Evolutionary conservation across 1,140 invertebrate species (phyloP).

Genomic region (Lucilia sericata): DNA sequence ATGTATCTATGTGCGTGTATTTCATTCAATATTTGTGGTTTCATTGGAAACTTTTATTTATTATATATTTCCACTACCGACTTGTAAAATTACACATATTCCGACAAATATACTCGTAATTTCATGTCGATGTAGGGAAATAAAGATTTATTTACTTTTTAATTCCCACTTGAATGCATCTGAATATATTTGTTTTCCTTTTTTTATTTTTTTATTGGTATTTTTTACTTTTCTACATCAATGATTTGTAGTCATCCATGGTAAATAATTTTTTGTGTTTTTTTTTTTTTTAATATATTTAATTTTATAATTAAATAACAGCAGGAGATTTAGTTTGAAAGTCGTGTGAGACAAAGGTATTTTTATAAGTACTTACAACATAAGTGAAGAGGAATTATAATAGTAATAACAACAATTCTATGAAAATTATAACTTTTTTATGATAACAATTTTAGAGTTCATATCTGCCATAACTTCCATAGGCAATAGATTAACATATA

Average conservation of each 20-base stretch:
- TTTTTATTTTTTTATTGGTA: background rate
- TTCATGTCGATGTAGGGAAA: background rate
- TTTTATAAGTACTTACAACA: background rate
- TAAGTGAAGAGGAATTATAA: background rate
- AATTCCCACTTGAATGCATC: slow-evolving; percentile 35
- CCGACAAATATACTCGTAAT: background rate
- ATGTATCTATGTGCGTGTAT: background rate
- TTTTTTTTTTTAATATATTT: background rate
- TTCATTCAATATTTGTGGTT: background rate
- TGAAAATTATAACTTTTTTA: too few species aligned
- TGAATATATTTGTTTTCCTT: background rate
- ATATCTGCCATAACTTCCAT: too few species aligned
- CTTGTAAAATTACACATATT: background rate
- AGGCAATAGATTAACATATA: too few species aligned
- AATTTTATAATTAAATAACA: background rate
- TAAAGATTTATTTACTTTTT: slow-evolving; percentile 29
- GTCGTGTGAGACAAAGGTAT: background rate
- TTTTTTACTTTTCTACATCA: slow-evolving; percentile 27
- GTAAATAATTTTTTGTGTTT: background rate
- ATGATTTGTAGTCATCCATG: background rate
- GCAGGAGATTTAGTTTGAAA: background rate
- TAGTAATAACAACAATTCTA: background rate
- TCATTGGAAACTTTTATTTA: background rate
- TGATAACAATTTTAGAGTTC: too few species aligned
- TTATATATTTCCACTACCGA: background rate